A percentile compares a stretch with the other conserved stretches of the same genome.
Evolutionary conservation across 2,797 vertebrate genomes (phyloP).

Genomic region (Podarcis siculus): DNA sequence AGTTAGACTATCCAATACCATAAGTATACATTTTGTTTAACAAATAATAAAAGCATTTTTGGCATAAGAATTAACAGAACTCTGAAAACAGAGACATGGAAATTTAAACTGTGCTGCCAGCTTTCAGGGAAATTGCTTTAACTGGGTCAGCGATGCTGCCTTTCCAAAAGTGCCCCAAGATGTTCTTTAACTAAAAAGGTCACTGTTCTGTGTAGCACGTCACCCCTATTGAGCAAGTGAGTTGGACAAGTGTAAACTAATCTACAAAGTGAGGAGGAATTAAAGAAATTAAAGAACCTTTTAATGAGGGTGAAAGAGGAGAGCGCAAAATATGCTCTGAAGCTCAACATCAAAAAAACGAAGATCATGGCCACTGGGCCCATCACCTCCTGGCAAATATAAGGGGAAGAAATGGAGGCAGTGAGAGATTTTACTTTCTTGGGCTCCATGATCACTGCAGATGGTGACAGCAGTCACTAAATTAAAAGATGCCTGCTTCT

Average conservation of each 20-base stretch:
- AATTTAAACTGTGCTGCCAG: neutral
- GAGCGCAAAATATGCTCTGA: no score
- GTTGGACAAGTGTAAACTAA: neutral
- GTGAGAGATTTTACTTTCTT: no score
- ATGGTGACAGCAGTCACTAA: no score
- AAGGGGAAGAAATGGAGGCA: no score
- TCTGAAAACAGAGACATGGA: conserved; percentile 1
- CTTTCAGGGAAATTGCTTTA: conserved; percentile 8
- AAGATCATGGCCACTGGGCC: no score
- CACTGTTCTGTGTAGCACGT: neutral
- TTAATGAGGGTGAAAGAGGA: no score
- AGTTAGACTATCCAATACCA: neutral
- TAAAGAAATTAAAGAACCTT: no score
- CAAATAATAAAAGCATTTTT: conserved; percentile 25
- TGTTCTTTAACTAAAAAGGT: conserved; percentile 6
- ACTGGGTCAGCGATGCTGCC: neutral
- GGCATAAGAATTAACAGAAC: conserved; percentile 1
- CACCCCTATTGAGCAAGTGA: neutral
- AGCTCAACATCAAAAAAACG: no score
- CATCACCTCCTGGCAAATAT: no score
- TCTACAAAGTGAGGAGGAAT: neutral
- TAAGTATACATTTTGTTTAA: conserved; percentile 2
- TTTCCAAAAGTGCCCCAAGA: neutral
- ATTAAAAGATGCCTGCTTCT: no score
- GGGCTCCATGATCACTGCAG: no score